These are phyloP conservation scores for Coptodon rendalli DNA, from an alignment of 2,113 vertebrate genomes.

Conservation along the genomic window DNA sequence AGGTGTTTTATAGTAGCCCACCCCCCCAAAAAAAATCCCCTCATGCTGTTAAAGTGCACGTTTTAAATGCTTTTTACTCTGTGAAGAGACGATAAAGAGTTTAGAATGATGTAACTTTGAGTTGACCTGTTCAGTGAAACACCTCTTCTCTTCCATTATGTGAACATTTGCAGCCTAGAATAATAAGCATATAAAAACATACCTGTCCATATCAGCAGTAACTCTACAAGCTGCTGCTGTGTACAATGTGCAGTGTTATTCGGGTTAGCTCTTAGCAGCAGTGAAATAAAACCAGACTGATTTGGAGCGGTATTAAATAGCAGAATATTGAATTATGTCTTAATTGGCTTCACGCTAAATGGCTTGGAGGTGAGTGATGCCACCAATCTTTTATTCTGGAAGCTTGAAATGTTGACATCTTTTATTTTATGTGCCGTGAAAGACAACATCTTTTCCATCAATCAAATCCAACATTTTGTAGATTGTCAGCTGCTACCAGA, in stretches of 20 bases:
- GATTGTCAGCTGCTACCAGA: background rate
- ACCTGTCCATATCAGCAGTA: constrained; percentile 15
- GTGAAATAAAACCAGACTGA: constrained; percentile 57
- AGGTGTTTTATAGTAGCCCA: constrained; percentile 8
- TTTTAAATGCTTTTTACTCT: constrained; percentile 58
- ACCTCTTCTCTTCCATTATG: constrained; percentile 59
- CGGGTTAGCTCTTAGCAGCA: constrained; percentile 37
- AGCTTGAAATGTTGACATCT: background rate
- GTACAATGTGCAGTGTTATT: constrained; percentile 4
- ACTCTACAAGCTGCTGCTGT: constrained; percentile 14
- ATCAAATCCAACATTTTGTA: background rate
- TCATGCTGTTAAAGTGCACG: constrained; percentile 41
- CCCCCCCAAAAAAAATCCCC: constrained; percentile 20
- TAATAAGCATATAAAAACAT: constrained; percentile 43
- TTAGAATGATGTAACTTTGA: constrained; percentile 67
- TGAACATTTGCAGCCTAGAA: constrained; percentile 44
- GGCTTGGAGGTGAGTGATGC: background rate
- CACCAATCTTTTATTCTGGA: background rate
- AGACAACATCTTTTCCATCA: background rate
- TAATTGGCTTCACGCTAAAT: background rate
- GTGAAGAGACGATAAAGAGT: constrained; percentile 68
- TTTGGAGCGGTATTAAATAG: constrained; percentile 20
- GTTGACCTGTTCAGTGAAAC: constrained; percentile 63
- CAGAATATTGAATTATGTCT: constrained; percentile 33
- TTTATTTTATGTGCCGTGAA: background rate